These are phyloP conservation scores for Hemibagrus guttatus DNA, from an alignment of 2,797 vertebrate species.

Conservation along the genomic window DNA sequence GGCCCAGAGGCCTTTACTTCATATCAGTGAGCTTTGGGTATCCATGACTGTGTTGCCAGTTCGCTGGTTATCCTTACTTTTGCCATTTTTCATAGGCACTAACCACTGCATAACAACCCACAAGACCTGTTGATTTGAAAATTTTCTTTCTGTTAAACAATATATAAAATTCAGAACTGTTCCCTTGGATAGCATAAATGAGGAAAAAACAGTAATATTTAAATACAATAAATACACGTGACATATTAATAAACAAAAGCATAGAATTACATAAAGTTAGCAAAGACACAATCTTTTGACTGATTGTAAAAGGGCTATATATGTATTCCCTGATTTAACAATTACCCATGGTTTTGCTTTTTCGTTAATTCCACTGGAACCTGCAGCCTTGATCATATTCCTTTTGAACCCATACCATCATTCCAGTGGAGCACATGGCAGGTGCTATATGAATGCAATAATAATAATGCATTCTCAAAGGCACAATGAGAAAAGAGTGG, in stretches of 20 bases:
- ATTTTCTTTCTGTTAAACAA: neutral
- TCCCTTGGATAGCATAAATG: neutral
- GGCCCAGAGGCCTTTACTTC: too few species aligned
- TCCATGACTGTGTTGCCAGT: too few species aligned
- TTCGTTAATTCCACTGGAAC: conserved; percentile 71
- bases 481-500: conserved; percentile 68
- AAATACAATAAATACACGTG: conserved; percentile 62
- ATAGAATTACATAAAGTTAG: conserved; percentile 38
- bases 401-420: conserved; percentile 72
- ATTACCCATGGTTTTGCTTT: conserved; percentile 78
- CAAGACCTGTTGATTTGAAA: too few species aligned
- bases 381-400: conserved; percentile 71
- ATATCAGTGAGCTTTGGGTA: too few species aligned
- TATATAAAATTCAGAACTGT: neutral
- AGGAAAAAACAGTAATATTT: conserved; percentile 47
- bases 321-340: conserved; percentile 69
- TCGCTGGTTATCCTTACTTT: too few species aligned
- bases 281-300: conserved; percentile 47
- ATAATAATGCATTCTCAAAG: conserved; percentile 81
- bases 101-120: too few species aligned
- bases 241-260: conserved; percentile 30
- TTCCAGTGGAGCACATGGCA: conserved; percentile 70
- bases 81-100: too few species aligned
- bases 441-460: conserved; percentile 80
- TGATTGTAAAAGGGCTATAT: conserved; percentile 68